Conservation (phyloP, 2,797 vertebrate genomes). For the Pipistrellus nathusii region DNA sequence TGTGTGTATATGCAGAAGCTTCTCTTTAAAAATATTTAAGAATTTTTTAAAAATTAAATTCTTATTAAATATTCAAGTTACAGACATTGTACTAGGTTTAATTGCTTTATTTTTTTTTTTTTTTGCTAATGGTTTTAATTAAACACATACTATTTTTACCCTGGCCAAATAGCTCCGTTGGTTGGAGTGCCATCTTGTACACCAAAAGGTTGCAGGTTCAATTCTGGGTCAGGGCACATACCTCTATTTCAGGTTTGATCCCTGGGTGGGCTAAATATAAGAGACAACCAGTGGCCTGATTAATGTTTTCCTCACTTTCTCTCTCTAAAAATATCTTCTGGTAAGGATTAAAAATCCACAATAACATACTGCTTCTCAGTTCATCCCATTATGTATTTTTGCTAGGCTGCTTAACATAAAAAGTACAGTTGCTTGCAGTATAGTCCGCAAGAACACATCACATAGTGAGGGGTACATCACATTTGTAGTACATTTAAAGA, state of each 20-base stretch:
- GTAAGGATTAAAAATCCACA: background rate
- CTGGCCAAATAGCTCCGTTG: background rate
- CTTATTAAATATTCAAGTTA: background rate
- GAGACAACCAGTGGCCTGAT: background rate
- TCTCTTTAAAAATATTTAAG: background rate
- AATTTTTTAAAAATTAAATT: constrained; percentile 31
- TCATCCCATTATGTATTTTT: background rate
- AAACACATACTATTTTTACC: background rate
- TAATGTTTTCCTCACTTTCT: background rate
- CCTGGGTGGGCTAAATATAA: background rate
- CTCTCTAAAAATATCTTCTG: background rate
- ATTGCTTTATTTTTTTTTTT: background rate
- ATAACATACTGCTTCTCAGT: background rate
- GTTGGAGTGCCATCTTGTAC: background rate
- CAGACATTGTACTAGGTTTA: background rate
- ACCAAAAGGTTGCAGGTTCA: background rate
- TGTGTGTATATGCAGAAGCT: background rate
- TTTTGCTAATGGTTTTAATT: constrained; percentile 31
- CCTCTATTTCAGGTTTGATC: background rate
- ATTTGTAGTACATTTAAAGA: background rate
- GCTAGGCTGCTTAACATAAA: background rate
- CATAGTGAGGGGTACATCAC: background rate
- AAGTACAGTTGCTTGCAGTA: background rate
- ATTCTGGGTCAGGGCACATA: background rate
- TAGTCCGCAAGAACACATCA: background rate